These are phyloP conservation scores for Drosophila truncata DNA, from an alignment of 1,140 invertebrate species.

Conservation along the genomic window DNA sequence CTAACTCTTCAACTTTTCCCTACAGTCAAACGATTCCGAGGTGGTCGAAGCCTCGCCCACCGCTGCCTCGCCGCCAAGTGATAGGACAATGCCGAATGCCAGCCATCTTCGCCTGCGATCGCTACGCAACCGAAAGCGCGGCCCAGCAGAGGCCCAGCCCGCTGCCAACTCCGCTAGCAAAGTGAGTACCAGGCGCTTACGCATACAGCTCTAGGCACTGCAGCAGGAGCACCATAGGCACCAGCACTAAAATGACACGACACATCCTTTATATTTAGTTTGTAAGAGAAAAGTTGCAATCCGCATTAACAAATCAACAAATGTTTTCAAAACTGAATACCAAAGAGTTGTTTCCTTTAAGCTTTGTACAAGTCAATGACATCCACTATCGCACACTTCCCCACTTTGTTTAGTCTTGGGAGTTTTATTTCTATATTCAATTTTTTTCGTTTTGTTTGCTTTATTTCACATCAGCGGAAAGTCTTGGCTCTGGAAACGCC, in stretches of 20 bases:
- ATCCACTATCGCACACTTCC: not conserved
- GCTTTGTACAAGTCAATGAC: not conserved
- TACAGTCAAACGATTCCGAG: constrained; percentile 58
- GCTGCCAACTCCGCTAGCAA: constrained; percentile 45
- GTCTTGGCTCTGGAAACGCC: constrained; percentile 66
- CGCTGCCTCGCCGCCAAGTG: constrained; percentile 17
- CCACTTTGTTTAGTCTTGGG: constrained; percentile 18
- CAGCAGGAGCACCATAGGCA: constrained; percentile 17
- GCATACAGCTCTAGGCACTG: constrained; percentile 64
- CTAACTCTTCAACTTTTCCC: not conserved
- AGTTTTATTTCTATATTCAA: constrained; percentile 20
- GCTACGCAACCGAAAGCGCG: constrained; percentile 39
- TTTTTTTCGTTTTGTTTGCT: constrained; percentile 24
- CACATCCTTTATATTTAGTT: constrained; percentile 21
- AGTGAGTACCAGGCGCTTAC: constrained; percentile 71
- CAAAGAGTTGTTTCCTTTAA: constrained; percentile 48
- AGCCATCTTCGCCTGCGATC: constrained; percentile 55
- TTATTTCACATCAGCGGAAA: constrained; percentile 46
- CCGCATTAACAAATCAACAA: constrained; percentile 48
- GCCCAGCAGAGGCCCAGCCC: constrained; percentile 11
- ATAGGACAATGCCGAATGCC: constrained; percentile 7
- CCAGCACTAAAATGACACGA: constrained; percentile 7
- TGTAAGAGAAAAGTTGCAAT: constrained; percentile 39
- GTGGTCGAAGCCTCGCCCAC: constrained; percentile 65
- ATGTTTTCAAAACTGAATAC: constrained; percentile 46